A percentile compares a stretch with the other conserved stretches of the same genome.
Evolutionary conservation across 2,113 vertebrate species (phyloP).

Genomic region (Poecilia latipinna): DNA sequence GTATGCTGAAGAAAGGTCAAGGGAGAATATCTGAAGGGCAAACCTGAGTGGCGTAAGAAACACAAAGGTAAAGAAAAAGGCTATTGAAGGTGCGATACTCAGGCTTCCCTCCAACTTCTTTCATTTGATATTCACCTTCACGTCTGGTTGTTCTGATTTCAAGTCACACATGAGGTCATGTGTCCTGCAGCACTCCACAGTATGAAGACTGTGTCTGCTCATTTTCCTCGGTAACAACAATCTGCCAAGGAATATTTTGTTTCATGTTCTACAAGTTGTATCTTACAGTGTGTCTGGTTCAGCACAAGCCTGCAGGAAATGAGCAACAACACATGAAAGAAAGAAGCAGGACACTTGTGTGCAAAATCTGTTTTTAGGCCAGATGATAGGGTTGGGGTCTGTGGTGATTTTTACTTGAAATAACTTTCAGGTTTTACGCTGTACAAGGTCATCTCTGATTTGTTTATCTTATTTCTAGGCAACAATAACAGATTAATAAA

Average conservation of each 20-base stretch:
- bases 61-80: constrained; percentile 12
- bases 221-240: constrained; percentile 20
- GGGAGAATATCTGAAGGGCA: constrained; percentile 33
- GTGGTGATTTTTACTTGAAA: constrained; percentile 12
- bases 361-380: not conserved
- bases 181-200: constrained; percentile 23
- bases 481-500: too few species aligned
- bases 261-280: constrained; percentile 47
- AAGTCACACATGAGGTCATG: constrained; percentile 26
- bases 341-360: constrained; percentile 49
- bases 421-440: not conserved
- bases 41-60: not conserved
- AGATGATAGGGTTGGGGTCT: constrained; percentile 7
- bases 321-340: constrained; percentile 21
- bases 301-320: constrained; percentile 37
- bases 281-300: constrained; percentile 27
- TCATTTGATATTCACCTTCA: constrained; percentile 28
- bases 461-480: not conserved
- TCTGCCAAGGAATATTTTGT: constrained; percentile 47
- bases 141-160: not conserved
- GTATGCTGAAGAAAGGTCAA: constrained; percentile 18
- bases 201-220: constrained; percentile 21
- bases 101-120: constrained; percentile 11
- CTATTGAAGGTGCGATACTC: constrained; percentile 11
- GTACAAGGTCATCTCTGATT: not conserved